These are phyloP conservation scores for Drosophila lowei DNA, from an alignment of 1,140 invertebrate genomes.

Conservation along the genomic window DNA sequence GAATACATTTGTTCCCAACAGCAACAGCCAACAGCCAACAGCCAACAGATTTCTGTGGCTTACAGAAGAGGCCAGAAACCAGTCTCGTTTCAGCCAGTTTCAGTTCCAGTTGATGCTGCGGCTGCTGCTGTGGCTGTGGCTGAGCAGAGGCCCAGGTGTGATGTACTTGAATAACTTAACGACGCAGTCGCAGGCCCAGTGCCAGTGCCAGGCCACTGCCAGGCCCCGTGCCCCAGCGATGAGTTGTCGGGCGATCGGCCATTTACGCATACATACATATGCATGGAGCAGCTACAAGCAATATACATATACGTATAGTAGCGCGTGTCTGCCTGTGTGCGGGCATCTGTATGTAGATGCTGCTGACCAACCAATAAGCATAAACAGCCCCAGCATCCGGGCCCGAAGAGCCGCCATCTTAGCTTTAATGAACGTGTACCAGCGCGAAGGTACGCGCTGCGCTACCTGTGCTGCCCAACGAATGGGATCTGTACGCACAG, in stretches of 20 bases:
- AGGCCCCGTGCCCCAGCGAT: slow-evolving; percentile 16
- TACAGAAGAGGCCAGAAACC: slow-evolving; percentile 45
- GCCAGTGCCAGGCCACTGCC: neutral
- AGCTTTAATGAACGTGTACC: slow-evolving; percentile 70
- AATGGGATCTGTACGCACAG: slow-evolving; percentile 53
- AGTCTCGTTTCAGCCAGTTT: slow-evolving; percentile 59
- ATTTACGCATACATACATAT: slow-evolving; percentile 67
- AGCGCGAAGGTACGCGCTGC: slow-evolving; percentile 17
- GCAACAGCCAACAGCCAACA: slow-evolving; percentile 34
- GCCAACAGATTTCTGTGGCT: slow-evolving; percentile 35
- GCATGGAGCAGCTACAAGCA: slow-evolving; percentile 25
- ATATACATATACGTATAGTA: neutral
- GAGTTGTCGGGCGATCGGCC: slow-evolving; percentile 43
- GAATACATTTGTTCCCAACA: slow-evolving; percentile 67
- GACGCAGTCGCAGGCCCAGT: slow-evolving; percentile 49
- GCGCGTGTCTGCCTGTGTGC: slow-evolving; percentile 15
- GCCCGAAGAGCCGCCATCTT: slow-evolving; percentile 67
- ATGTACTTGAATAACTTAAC: slow-evolving; percentile 82
- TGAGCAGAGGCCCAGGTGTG: slow-evolving; percentile 67
- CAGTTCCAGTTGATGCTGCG: slow-evolving; percentile 41
- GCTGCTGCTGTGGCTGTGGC: slow-evolving; percentile 22
- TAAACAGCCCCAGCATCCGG: slow-evolving; percentile 78
- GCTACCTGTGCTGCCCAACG: slow-evolving; percentile 54
- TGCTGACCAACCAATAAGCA: slow-evolving; percentile 80
- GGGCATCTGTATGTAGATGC: slow-evolving; percentile 52